Evolutionary conservation across 1,140 invertebrate species (phyloP).

Genomic region (Gonatopus flavifemur): DNA sequence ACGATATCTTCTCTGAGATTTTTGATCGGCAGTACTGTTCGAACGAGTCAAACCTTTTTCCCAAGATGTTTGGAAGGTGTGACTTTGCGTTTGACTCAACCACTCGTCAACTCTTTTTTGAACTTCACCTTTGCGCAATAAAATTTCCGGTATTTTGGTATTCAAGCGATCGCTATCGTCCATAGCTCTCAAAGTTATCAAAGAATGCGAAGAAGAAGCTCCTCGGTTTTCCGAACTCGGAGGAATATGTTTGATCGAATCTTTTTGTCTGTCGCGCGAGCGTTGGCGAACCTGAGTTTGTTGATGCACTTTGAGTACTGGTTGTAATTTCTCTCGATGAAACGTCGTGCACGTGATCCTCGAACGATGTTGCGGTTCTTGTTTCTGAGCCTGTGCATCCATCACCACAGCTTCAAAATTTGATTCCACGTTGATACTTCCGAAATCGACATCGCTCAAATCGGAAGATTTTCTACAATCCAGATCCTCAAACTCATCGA

Average conservation of each 20-base stretch:
- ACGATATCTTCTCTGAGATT: slow-evolving; percentile 25
- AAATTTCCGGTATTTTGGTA: slow-evolving; percentile 21
- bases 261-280: slow-evolving; percentile 36
- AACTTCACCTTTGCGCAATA: slow-evolving; percentile 42
- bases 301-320: slow-evolving; percentile 34
- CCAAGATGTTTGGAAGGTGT: slow-evolving; percentile 22
- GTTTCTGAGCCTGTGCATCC: slow-evolving; percentile 17
- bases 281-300: slow-evolving; percentile 43
- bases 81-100: slow-evolving; percentile 41
- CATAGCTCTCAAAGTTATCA: neutral
- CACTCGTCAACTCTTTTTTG: slow-evolving; percentile 46
- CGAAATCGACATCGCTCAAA: slow-evolving; percentile 35
- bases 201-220: neutral
- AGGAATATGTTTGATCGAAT: slow-evolving; percentile 12
- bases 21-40: slow-evolving; percentile 42
- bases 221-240: slow-evolving; percentile 4
- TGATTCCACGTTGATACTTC: slow-evolving; percentile 30
- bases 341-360: slow-evolving; percentile 6
- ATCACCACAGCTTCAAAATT: slow-evolving; percentile 40
- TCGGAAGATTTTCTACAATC: slow-evolving; percentile 38
- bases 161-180: slow-evolving; percentile 9
- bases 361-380: slow-evolving; percentile 22
- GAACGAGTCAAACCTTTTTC: slow-evolving; percentile 35
- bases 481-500: slow-evolving; percentile 44
- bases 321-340: slow-evolving; percentile 22